A percentile compares a stretch with the other conserved stretches of the same genome.
Conservation (phyloP, 1,140 invertebrate species). For the Lordiphosa collinella region DNA sequence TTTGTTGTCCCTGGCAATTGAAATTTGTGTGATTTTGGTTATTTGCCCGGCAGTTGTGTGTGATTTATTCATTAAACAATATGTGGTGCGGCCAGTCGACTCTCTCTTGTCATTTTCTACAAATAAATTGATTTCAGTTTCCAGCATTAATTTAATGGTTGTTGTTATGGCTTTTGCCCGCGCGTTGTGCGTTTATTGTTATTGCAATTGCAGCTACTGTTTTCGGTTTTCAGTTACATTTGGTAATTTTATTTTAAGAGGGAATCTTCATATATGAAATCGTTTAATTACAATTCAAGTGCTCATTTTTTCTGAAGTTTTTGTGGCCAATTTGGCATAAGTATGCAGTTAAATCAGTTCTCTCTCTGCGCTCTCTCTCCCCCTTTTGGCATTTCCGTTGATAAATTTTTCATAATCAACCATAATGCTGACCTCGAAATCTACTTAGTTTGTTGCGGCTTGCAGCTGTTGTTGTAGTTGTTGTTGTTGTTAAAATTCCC, state of each 20-base stretch:
- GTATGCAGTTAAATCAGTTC: constrained; percentile 9
- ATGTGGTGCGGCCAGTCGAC: not conserved
- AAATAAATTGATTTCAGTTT: constrained; percentile 57
- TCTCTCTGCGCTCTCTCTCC: constrained; percentile 18
- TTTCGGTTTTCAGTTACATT: constrained; percentile 39
- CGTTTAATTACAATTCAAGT: constrained; percentile 49
- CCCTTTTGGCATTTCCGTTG: constrained; percentile 21
- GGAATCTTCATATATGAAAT: constrained; percentile 32
- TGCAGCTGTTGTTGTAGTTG: constrained; percentile 5
- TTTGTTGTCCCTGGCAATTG: constrained; percentile 23
- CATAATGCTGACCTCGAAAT: constrained; percentile 12
- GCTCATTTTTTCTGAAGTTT: constrained; percentile 24
- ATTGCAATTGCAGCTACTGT: constrained; percentile 28
- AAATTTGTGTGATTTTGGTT: constrained; percentile 45
- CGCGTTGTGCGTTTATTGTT: constrained; percentile 35
- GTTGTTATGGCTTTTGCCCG: constrained; percentile 34
- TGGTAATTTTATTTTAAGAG: constrained; percentile 49
- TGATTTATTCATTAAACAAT: constrained; percentile 55
- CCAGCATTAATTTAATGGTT: constrained; percentile 55
- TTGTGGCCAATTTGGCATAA: constrained; percentile 38
- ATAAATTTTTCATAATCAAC: constrained; percentile 37
- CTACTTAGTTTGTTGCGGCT: constrained; percentile 10
- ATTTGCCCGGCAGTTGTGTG: constrained; percentile 15
- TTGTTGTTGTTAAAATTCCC: too few species aligned
- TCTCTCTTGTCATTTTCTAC: constrained; percentile 47